Evolutionary conservation across 1,140 invertebrate genomes (phyloP).

Genomic region (Chironomus tepperi): DNA sequence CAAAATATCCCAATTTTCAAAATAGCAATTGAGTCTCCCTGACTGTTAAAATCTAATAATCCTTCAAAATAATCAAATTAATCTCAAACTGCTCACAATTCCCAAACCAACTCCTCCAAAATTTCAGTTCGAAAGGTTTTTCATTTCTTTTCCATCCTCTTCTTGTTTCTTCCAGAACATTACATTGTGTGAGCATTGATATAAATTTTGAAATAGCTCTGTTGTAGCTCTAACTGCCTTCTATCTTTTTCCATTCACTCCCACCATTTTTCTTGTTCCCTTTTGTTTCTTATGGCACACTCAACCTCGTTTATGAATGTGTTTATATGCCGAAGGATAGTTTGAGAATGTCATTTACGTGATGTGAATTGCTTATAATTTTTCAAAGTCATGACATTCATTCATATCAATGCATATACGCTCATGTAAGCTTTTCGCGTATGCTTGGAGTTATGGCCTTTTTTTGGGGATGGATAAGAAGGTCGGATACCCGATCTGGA

Average conservation of each 20-base stretch:
- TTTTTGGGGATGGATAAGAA: not conserved
- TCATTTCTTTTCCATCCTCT: too few relatives aligned
- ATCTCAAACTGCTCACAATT: too few relatives aligned
- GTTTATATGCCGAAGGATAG: conserved; percentile 20
- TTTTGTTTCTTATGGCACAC: not conserved
- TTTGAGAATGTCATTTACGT: conserved; percentile 22
- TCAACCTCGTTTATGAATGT: not conserved
- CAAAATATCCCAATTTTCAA: too few relatives aligned
- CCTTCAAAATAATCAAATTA: too few relatives aligned
- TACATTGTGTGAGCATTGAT: not conserved
- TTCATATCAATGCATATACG: not conserved
- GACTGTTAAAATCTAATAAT: too few relatives aligned
- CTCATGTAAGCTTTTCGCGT: too few relatives aligned
- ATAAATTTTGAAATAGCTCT: conserved; percentile 17
- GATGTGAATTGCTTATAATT: conserved; percentile 19
- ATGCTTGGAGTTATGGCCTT: too few relatives aligned
- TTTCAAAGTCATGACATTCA: not conserved
- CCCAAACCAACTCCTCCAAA: too few relatives aligned
- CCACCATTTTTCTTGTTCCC: not conserved
- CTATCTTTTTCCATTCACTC: not conserved
- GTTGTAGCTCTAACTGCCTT: not conserved
- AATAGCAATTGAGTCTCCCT: too few relatives aligned
- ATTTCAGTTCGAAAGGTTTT: too few relatives aligned
- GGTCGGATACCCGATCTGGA: not conserved
- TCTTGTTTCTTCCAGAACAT: not conserved